phyloP scores from a whole-genome alignment of 2,888 invertebrate genomes.

The Ecliptopera silaceata region DNA sequence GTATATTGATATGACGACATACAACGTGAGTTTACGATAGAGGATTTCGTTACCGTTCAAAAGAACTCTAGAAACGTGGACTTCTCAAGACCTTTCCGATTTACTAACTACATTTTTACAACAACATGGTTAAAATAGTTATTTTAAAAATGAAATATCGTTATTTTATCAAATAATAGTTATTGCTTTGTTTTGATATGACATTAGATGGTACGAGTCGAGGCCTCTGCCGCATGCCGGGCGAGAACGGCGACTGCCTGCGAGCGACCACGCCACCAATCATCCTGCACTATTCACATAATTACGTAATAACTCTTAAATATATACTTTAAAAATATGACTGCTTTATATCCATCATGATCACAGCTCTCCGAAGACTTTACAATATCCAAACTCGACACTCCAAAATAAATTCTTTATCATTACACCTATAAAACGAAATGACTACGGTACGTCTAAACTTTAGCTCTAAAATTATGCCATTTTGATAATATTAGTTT shows the following conservation, averaged over 20 bases:
- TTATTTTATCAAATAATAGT: constrained; percentile 78
- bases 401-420: constrained; percentile 82
- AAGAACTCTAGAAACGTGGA: constrained; percentile 79
- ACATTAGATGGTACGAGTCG: constrained; percentile 61
- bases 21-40: constrained; percentile 64
- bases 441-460: constrained; percentile 80
- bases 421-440: constrained; percentile 82
- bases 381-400: constrained; percentile 78
- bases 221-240: neutral
- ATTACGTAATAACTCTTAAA: constrained; percentile 80
- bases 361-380: constrained; percentile 82
- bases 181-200: constrained; percentile 82
- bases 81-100: constrained; percentile 76
- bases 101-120: constrained; percentile 79
- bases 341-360: constrained; percentile 81
- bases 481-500: constrained; percentile 82
- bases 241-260: constrained; percentile 2
- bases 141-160: constrained; percentile 75
- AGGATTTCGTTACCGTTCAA: constrained; percentile 72
- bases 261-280: constrained; percentile 41
- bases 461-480: constrained; percentile 82
- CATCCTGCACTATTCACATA: constrained; percentile 61
- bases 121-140: constrained; percentile 81
- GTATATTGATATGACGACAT: constrained; percentile 73
- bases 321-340: constrained; percentile 82